Evolutionary conservation across 2,888 invertebrate species (phyloP), one percentile per base, ranked within the genome.

Genomic region (Pristionchus fissidentatus): DNA sequence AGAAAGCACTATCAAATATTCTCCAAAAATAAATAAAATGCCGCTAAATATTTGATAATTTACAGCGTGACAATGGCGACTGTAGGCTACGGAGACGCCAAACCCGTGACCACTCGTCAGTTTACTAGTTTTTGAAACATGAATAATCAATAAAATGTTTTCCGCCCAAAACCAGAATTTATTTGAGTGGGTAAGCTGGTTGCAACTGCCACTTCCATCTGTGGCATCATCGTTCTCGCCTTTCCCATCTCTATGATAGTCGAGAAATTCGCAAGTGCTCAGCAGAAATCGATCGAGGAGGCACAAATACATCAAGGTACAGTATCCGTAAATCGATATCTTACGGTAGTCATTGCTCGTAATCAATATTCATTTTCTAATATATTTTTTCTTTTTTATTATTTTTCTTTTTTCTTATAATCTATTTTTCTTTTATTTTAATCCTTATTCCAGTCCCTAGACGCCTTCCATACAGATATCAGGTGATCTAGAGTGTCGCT

Each of bases 201-300:
- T 19, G 92, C 92, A 1, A 90, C 92, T 0, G 87, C 90, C 1
- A 89, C 92, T 7, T 86, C 87, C 55, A 90, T 92, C 26, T 90
- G 89, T 83, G 92, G 92, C 70, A 92, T 92, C 83, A 91, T 92
- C 73, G 90, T 92, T 8, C 85, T 92, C 29, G 92, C 92, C 13
- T 92, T 92, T 81, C 92, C 92, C 15, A 90, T 92, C 70, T 90
- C 90, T 15, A 90, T 92, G 90, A 91, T 92, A 46, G 92, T 92
- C 22, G 92, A 92, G 84, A 92, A 92, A 57, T 92, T 92, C 83
- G 91, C 92, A 3, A 87, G 87, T 7, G 91, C 91, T 19, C 91
- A 91, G 73, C 91, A 91, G 49, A 87, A 88, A 84, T 87, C 89
- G 15, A 87, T 90, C 19, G 87, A 90, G 43, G 90, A 91, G 78